A percentile compares a stretch with the other conserved stretches of the same genome.
Evolutionary conservation across 2,113 vertebrate species (phyloP).

Genomic region (Dinomys branickii): DNA sequence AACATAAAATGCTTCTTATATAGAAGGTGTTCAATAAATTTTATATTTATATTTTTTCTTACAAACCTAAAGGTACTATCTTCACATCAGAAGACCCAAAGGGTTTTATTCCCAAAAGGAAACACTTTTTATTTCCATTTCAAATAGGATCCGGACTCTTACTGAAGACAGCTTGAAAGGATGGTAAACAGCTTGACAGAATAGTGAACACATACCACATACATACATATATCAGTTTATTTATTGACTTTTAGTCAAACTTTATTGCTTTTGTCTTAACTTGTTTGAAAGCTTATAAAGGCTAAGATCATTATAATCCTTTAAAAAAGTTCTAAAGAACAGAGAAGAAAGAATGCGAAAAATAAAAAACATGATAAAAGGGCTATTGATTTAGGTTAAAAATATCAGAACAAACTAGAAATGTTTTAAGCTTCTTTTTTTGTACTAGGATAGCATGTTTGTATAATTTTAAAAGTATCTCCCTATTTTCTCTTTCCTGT

Average conservation of each 20-base stretch:
- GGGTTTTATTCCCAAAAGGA: not conserved
- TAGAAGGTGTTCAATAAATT: not conserved
- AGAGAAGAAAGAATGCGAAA: not conserved
- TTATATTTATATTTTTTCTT: not conserved
- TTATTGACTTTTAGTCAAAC: slow-evolving; percentile 21
- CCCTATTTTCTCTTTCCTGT: not conserved
- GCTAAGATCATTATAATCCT: not conserved
- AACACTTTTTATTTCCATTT: not conserved
- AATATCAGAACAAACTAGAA: not conserved
- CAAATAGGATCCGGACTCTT: not conserved
- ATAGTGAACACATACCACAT: not conserved
- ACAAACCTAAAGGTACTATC: not conserved
- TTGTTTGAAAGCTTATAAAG: not conserved
- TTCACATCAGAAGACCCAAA: not conserved
- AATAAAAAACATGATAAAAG: not conserved
- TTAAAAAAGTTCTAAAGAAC: not conserved
- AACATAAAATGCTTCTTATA: not conserved
- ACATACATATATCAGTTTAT: not conserved
- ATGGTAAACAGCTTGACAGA: not conserved
- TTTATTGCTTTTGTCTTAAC: not conserved
- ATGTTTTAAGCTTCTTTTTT: not conserved
- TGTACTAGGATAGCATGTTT: not conserved
- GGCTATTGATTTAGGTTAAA: not conserved
- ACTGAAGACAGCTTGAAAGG: no score
- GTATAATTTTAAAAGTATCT: not conserved